A percentile compares a stretch with the other conserved stretches of the same genome.
Conservation (phyloP, 2,888 invertebrate species). For the Agrypnus murinus region DNA sequence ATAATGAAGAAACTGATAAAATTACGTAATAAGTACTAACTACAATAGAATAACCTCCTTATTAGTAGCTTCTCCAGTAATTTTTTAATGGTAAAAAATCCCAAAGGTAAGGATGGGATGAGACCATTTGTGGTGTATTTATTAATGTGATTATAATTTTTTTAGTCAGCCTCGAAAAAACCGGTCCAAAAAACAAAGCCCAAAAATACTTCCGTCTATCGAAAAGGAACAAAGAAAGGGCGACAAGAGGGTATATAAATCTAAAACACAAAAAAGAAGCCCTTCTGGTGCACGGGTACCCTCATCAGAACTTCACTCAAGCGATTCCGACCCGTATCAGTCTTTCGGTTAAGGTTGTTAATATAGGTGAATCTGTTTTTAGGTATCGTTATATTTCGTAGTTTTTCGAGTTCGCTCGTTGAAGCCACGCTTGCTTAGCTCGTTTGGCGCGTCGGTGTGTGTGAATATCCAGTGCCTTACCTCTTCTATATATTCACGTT, state of each 20-base stretch:
- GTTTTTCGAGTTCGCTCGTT: constrained; percentile 61
- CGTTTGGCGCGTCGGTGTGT: constrained; percentile 64
- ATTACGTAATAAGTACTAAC: too few relatives aligned
- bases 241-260: constrained; percentile 8
- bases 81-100: too few relatives aligned
- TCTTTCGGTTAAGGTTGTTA: constrained; percentile 50
- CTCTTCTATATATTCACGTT: constrained; percentile 59
- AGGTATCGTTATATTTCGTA: constrained; percentile 60
- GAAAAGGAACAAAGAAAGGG: constrained; percentile 32
- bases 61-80: too few relatives aligned
- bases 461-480: constrained; percentile 61
- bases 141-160: background rate
- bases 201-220: constrained; percentile 41
- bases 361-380: constrained; percentile 62
- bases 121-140: background rate
- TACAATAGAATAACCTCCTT: too few relatives aligned
- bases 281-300: constrained; percentile 37
- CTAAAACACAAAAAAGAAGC: constrained; percentile 18
- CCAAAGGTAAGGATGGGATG: too few relatives aligned
- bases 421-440: constrained; percentile 61
- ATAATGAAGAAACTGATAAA: constrained; percentile 1
- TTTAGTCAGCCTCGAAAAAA: constrained; percentile 13
- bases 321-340: constrained; percentile 39
- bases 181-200: constrained; percentile 41
- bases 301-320: background rate